These are phyloP conservation scores for Hypsibius dujardini DNA, from an alignment of 1,140 invertebrate species.

Conservation along the genomic window DNA sequence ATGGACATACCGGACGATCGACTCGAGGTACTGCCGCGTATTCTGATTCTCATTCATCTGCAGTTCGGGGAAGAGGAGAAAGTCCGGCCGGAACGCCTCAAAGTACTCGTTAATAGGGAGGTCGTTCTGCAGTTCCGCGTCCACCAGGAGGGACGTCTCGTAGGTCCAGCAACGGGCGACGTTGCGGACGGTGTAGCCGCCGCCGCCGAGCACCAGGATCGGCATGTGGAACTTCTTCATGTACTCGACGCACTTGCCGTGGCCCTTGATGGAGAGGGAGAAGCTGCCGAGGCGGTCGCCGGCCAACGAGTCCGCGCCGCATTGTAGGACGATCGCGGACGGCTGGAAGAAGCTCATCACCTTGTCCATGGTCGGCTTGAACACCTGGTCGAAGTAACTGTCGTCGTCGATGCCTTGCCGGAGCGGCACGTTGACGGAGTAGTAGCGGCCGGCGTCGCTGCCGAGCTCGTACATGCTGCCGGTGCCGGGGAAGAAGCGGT, in stretches of 20 bases:
- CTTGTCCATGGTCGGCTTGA: conserved; percentile 70
- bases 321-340: conserved; percentile 78
- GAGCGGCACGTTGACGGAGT: conserved; percentile 87
- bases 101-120: conserved; percentile 64
- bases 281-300: conserved; percentile 81
- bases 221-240: conserved; percentile 85
- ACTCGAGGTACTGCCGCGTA: conserved; percentile 62
- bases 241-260: conserved; percentile 89
- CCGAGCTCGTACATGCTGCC: conserved; percentile 95
- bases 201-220: conserved; percentile 79
- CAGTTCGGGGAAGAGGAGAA: conserved; percentile 74
- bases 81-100: conserved; percentile 87
- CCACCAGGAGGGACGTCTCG: conserved; percentile 80
- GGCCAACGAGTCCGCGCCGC: conserved; percentile 90
- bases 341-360: conserved; percentile 95
- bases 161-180: conserved; percentile 98
- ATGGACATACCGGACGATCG: conserved; percentile 27
- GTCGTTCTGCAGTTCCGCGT: conserved; percentile 75
- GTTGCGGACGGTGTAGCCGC: conserved; percentile 89
- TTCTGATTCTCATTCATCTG: conserved; percentile 73
- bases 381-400: conserved; percentile 52
- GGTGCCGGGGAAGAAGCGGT: conserved; percentile 93
- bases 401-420: conserved; percentile 90
- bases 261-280: conserved; percentile 68
- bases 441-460: conserved; percentile 74